Percentiles rank a stretch among this genome's conserved stretches.
phyloP scores from a whole-genome alignment of 2,113 vertebrate species.

The Sprattus sprattus region DNA sequence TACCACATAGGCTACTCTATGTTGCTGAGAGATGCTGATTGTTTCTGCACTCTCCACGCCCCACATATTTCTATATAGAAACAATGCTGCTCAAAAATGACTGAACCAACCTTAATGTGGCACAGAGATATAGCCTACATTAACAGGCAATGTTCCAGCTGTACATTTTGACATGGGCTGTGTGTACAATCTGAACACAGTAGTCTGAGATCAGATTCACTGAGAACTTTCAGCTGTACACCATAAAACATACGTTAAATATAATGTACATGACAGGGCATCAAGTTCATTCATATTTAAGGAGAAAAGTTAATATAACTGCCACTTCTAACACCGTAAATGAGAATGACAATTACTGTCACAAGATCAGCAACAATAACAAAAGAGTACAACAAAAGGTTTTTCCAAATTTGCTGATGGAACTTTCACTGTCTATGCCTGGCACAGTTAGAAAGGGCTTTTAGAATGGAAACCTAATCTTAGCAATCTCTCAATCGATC shows the following conservation, averaged over 20 bases:
- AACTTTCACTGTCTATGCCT: too few relatives aligned
- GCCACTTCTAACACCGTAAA: too few relatives aligned
- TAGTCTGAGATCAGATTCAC: too few relatives aligned
- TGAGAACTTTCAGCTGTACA: too few relatives aligned
- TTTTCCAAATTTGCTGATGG: not conserved
- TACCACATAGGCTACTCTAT: too few relatives aligned
- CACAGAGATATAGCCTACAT: not conserved
- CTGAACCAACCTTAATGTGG: not conserved
- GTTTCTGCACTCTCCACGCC: not conserved
- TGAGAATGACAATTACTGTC: not conserved
- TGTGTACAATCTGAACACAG: too few relatives aligned
- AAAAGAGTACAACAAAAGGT: not conserved
- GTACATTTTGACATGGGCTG: not conserved
- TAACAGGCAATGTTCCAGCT: too few relatives aligned
- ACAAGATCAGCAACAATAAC: not conserved
- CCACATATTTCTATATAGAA: not conserved
- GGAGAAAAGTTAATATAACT: too few relatives aligned
- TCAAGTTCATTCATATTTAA: too few relatives aligned
- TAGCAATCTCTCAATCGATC: not conserved
- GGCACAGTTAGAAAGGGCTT: not conserved
- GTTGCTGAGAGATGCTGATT: not conserved
- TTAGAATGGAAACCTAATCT: not conserved
- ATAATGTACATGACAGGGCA: too few relatives aligned
- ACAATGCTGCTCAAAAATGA: not conserved
- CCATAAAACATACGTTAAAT: too few relatives aligned